Evolutionary conservation across 2,113 vertebrate species (phyloP).

Genomic region (Xiphophorus couchianus): DNA sequence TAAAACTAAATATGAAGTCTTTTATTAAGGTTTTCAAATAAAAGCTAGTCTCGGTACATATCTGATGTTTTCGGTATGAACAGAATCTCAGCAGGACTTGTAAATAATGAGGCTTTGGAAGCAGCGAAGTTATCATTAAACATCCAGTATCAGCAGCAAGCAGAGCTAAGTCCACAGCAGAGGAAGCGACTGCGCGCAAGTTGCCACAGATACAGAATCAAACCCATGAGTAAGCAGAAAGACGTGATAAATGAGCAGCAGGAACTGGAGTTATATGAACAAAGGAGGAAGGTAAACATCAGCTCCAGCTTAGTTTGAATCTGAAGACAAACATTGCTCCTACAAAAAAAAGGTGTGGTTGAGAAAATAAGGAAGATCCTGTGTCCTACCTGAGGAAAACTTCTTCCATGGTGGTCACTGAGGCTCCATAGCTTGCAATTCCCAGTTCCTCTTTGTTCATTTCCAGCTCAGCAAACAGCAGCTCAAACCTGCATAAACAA

Average conservation of each 20-base stretch:
- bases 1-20: background rate
- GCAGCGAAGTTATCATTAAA: constrained; percentile 2
- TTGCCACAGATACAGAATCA: constrained; percentile 38
- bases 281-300: background rate
- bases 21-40: background rate
- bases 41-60: constrained; percentile 13
- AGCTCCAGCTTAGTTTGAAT: background rate
- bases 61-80: constrained; percentile 12
- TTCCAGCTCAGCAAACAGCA: constrained; percentile 93
- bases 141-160: constrained; percentile 1
- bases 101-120: constrained; percentile 40
- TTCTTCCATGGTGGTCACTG: constrained; percentile 98
- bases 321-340: background rate
- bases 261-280: constrained; percentile 10
- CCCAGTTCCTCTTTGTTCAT: constrained; percentile 91
- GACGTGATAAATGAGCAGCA: constrained; percentile 8
- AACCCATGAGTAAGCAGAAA: constrained; percentile 9
- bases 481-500: constrained; percentile 86
- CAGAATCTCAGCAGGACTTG: constrained; percentile 20
- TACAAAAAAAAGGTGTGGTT: background rate
- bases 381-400: constrained; percentile 90
- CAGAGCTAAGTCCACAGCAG: background rate
- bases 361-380: background rate
- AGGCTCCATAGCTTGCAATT: constrained; percentile 95
- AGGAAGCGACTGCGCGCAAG: background rate